phyloP scores from a whole-genome alignment of 2,797 vertebrate species.

The Peromyscus aztecus region DNA sequence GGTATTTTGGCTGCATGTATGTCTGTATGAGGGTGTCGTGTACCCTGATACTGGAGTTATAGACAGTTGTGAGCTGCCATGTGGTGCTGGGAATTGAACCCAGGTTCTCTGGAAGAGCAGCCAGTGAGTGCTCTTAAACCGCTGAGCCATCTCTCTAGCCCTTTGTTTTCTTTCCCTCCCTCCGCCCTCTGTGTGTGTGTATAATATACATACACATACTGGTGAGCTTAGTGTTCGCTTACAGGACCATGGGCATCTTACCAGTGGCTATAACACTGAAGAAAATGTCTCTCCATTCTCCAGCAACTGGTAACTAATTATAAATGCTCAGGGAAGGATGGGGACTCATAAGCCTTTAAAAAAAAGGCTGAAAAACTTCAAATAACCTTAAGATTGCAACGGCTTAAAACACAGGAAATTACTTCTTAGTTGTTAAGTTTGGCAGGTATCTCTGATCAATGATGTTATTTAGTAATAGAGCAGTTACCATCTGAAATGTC shows the following conservation, averaged over 20 bases:
- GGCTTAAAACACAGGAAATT: neutral
- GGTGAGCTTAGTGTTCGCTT: too few species aligned
- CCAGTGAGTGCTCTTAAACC: neutral
- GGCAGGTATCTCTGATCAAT: neutral
- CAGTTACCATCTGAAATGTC: neutral
- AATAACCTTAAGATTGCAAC: neutral
- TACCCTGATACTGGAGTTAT: too few species aligned
- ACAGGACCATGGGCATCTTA: too few species aligned
- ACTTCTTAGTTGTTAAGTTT: neutral
- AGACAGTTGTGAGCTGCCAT: too few species aligned
- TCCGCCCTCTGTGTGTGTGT: too few species aligned
- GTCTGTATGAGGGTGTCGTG: too few species aligned
- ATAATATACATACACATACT: too few species aligned
- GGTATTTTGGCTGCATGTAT: too few species aligned
- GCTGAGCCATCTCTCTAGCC: neutral
- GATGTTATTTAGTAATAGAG: neutral
- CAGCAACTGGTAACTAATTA: neutral
- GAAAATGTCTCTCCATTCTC: neutral
- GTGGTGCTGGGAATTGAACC: neutral
- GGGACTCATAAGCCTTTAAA: neutral
- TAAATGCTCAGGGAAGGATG: neutral
- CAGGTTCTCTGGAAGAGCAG: neutral
- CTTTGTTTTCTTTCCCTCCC: too few species aligned
- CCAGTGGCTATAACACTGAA: neutral
- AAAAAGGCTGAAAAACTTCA: too few species aligned